Evolutionary conservation across 2,888 invertebrate genomes (phyloP), one percentile per base, ranked within the genome.

Genomic region (Drosophila anomelani): DNA sequence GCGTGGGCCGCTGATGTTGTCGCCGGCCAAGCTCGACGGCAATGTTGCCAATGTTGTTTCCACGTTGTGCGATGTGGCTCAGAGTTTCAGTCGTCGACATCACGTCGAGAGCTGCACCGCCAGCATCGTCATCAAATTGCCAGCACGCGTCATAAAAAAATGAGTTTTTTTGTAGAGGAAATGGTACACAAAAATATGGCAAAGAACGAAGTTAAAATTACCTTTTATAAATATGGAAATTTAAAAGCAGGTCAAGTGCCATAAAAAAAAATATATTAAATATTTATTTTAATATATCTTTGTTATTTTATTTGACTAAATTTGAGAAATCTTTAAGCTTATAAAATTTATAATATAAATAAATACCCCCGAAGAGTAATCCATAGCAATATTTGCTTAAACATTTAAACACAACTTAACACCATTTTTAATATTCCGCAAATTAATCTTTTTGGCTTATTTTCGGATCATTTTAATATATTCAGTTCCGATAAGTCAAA

Each of bases 121-220:
- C 63, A 47, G 63, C 80, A 68, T 55, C 79, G 70, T 69, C 76
- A 69, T 84, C 77, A 79, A 81, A 81, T 87, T 70, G 79, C 36
- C 58, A 38, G 82, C 82, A 85, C 82, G 85, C 85, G 78, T 87
- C 85, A 79, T 73, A 75, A 82, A 75, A 85, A 69, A 46, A 15
- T 36, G 23, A 36, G 20, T 43, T 34, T 49, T 63, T 32, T 62
- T 17, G 41, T 68, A 13, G 13, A 53, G 51, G 62, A 64, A 59
- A 74, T 41, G 20, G 26, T 54, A 49, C 8, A 7, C 32, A 38
- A 54, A 41, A 41, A 53, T 13, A 23, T 36, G 4, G 13, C 13
- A 44, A 9, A 56, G 15, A 20, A 12, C 51, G 85, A 67, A 61
- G 8, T 0, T 5, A 2, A 3, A 23, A 68, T 63, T 29, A 47